Base-by-base conservation (phyloP, 2,113 vertebrate genomes). In the Percina caprodes region DNA sequence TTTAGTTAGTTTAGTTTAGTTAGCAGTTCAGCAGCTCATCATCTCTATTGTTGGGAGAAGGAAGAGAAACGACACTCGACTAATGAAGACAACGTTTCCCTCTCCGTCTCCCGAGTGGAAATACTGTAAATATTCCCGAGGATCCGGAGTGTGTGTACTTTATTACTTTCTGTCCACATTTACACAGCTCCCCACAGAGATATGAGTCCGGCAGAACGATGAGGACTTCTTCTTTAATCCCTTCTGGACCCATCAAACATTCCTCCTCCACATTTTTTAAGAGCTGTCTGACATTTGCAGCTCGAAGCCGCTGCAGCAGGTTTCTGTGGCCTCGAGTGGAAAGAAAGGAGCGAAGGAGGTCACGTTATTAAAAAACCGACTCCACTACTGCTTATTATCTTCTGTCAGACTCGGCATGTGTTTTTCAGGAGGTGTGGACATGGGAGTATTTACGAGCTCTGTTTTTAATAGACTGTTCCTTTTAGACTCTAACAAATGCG, bases 391-490 rank as follows among this genome's bases (percentile, higher is more conserved):
- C 83, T 90, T 67, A 90, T 92, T 90, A 86, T 92, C 73, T 88
- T 79, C 73, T 82, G 89, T 89, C 84, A 90, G 78, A 79, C 79
- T 65, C 51, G n/a, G 80, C 76, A 75, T 65, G 75, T 75, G 75
- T 89, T 89, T 84, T 86, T 89, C 83, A 79, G 61, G 87, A 92
- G 85, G 87, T 93, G 93, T 90, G 87, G 93, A 94, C 88, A 86
- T 84, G 79, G 79, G 79, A 88, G 87, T 86, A 88, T 92, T 94
- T 93, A 93, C 82, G 84, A 90, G 91, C 83, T 80, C 86, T 90
- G 88, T 15, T 84, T 93, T 90, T 92, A 89, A 93, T 82, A 83
- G 72, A 83, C 84, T 86, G 79, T 83, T 82, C 80, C 77, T 83
- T 66, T 82, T 78, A 66, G 52, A 76, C 68, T 85, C 72, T 77